Conservation (phyloP, 2,113 vertebrate genomes). For the Phyllostomus hastatus region DNA sequence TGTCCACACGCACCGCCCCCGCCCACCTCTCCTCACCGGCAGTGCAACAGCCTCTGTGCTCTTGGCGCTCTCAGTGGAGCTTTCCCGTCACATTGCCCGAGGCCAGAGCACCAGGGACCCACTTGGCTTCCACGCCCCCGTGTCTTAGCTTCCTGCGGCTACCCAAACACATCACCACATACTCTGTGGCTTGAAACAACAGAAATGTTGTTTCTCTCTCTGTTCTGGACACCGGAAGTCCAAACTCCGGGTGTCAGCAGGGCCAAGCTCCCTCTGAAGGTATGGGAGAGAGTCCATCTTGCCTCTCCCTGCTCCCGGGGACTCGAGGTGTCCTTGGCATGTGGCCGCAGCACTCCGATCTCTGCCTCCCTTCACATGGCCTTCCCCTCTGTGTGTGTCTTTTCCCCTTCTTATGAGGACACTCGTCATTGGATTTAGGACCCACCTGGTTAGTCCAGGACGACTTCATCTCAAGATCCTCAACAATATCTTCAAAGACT, state of each 20-base stretch:
- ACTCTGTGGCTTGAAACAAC: background rate
- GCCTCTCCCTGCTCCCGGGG: background rate
- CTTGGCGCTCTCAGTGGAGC: constrained; percentile 86
- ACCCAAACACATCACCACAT: background rate
- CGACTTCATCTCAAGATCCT: background rate
- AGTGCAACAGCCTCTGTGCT: constrained; percentile 92
- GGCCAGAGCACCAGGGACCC: constrained; percentile 89
- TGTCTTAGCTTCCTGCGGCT: background rate
- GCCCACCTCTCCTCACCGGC: constrained; percentile 85
- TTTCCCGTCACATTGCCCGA: constrained; percentile 93
- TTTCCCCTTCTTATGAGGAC: background rate
- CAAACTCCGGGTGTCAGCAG: too few species aligned
- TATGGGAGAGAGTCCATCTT: background rate
- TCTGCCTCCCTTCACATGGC: background rate
- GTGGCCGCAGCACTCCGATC: background rate
- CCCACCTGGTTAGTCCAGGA: background rate
- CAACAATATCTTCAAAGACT: background rate
- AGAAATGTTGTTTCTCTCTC: background rate
- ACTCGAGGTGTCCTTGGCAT: background rate
- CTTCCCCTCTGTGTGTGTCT: background rate
- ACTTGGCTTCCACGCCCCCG: constrained; percentile 85
- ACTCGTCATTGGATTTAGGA: background rate
- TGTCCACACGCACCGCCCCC: background rate
- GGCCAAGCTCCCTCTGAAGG: background rate
- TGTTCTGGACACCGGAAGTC: background rate